Base-by-base conservation (phyloP, 2,888 invertebrate species). In the Athripsodes cinereus region DNA sequence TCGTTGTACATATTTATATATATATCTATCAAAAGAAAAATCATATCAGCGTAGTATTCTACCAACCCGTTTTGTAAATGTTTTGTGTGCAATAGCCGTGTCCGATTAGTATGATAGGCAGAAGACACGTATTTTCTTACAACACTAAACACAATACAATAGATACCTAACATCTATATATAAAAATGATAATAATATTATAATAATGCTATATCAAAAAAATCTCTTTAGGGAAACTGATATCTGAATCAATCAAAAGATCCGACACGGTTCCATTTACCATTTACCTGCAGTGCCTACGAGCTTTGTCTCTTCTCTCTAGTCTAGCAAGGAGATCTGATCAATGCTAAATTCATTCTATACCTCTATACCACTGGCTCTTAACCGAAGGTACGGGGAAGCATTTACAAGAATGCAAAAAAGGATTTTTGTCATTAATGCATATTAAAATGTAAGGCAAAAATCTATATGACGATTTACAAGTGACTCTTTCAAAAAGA, bases 81-180 rank as follows among this genome's bases (percentile, higher is more conserved):
- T 58, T 58, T 58, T 51, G 55, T 55, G 59, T 55, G 63, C 61
- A 61, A 63, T 61, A 59, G 63, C 60, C 62, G 59, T 62, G 61
- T 52, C 63, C 61, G 63, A 63, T 63, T 63, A 63, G 61, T 61
- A 55, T 59, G 62, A 62, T 62, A 57, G 61, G 63, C 61, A 62
- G 60, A 63, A 63, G 60, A 63, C 61, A 52, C 50, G 55, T 59
- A 59, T 63, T 61, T 62, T 60, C 58, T 60, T 62, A 51, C 50
- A 40, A 51, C 50, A 35, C 59, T 40, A 40, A 40, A 40, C 40
- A 40, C 61, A 40, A 40, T 59, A 63, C 61, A 61, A 63, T 63
- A 47, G 60, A 3, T 3, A 13, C 40, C 13, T 6, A 6, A 26
- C 26, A 3, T 3, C 40, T 40, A 13, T 8, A 13, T 40, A 55